These are phyloP conservation scores for Sphaerophoria rueppellii DNA, from an alignment of 2,888 invertebrate species.

Conservation along the genomic window DNA sequence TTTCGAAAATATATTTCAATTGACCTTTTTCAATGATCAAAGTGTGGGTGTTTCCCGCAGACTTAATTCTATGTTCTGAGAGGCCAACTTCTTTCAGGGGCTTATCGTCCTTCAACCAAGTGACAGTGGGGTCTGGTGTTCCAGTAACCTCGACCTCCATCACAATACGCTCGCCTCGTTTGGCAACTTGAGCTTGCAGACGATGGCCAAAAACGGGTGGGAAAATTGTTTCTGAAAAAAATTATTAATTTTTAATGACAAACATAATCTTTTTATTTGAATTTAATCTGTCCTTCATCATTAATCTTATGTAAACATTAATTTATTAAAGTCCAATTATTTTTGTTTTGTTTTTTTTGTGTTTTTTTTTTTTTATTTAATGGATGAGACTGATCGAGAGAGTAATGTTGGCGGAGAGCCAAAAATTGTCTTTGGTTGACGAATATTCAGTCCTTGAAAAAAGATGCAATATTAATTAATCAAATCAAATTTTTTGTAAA, in stretches of 20 bases:
- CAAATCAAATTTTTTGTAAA: background rate
- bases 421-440: conserved; percentile 16
- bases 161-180: conserved; percentile 87
- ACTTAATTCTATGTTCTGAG: conserved; percentile 84
- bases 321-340: conserved; percentile 6
- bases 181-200: conserved; percentile 89
- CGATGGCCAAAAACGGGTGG: conserved; percentile 91
- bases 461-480: conserved; percentile 33
- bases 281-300: background rate
- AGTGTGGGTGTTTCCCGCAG: conserved; percentile 87
- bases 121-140: conserved; percentile 88
- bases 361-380: conserved; percentile 9
- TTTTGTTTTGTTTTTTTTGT: conserved; percentile 15
- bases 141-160: conserved; percentile 92
- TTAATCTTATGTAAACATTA: conserved; percentile 35
- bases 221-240: conserved; percentile 87
- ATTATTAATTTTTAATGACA: background rate
- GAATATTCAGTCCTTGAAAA: conserved; percentile 7
- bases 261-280: background rate
- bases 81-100: conserved; percentile 84
- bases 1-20: no score
- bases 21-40: conserved; percentile 89
- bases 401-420: conserved; percentile 18
- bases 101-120: conserved; percentile 88
- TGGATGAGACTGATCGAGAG: conserved; percentile 10